Conservation (phyloP, 2,113 vertebrate genomes). For the Gadus macrocephalus region DNA sequence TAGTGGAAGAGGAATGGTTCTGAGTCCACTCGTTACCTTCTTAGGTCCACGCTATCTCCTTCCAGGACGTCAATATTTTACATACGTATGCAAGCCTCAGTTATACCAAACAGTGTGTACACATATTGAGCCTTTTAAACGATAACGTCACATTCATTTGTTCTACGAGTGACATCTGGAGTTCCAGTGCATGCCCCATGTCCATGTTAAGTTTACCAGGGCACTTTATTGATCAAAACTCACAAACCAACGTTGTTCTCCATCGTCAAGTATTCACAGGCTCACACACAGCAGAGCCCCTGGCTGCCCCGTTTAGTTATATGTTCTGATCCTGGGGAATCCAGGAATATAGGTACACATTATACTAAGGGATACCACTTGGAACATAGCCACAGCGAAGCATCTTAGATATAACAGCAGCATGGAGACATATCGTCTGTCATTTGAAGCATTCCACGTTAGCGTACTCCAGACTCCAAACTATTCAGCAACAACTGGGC, state of each 20-base stretch:
- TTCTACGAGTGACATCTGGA: too few species aligned
- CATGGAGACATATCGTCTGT: neutral
- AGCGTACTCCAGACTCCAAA: neutral
- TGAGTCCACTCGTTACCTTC: too few species aligned
- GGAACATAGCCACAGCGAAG: neutral
- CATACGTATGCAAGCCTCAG: too few species aligned
- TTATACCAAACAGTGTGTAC: too few species aligned
- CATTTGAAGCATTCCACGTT: neutral
- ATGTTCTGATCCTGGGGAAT: neutral
- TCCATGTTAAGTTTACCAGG: neutral
- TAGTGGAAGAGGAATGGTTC: too few species aligned
- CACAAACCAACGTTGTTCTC: neutral
- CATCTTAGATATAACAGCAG: neutral
- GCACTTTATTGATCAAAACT: slow-evolving; percentile 3
- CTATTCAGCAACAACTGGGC: neutral
- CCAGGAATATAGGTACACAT: too few species aligned
- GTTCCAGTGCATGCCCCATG: too few species aligned
- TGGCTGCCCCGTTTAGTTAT: neutral
- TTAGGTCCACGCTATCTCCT: too few species aligned
- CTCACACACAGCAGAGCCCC: neutral
- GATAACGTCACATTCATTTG: too few species aligned
- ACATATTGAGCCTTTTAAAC: too few species aligned
- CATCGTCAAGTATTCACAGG: neutral
- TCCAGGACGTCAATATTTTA: too few species aligned
- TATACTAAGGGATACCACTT: neutral